Evolutionary conservation across 37 sponge, comb jelly and placozoan species (phyloP), one percentile per base, ranked within the genome.

Genomic region (Cliona cf. orientalis): DNA sequence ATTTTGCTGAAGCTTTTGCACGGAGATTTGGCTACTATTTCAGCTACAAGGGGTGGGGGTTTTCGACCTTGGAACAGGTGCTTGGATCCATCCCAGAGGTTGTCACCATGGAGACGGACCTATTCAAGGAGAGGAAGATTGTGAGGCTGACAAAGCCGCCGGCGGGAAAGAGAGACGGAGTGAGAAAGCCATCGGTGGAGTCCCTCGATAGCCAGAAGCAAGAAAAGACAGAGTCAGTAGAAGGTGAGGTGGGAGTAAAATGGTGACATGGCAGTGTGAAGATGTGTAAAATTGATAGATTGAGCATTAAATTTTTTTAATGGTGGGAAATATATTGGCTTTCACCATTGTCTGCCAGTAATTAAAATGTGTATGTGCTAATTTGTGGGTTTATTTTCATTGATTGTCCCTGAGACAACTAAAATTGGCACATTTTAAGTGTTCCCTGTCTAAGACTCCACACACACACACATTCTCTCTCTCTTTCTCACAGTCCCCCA

Each of bases 1-100:
- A 53, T 5, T 83, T 89, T 55, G 32, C 34, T 14, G 89, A 89
- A 1, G 89, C 89, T 3, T 89, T 66, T 69, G 89, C 84, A 0
- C 61, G 71, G 5, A 63, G 84, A 25, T 89, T 89, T 61, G 78
- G 71, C 4, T 77, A 71, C 78, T 77, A 77, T 38, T 21, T 77
- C 19, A 46, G 46, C 43, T 75, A 41, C 28, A 25, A 21, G 0
- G 9, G 19, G 36, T 87, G 75, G 75, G 88, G 88, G 6, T 87
- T 73, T 40, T 0, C 19, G 2, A 28, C 68, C 5, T 35, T 87
- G 17, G 75, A 68, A 23, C 38, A 49, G 23, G 38, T 80, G 74
- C 37, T 87, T 0, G 21, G 22, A 22, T 28, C 79, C 5, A 42
- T 86, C 2, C 63, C 71, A 23, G 72, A 78, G 11, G 43, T 86